Conservation (phyloP, 2,113 vertebrate species). For the Coracopsis vasa region DNA sequence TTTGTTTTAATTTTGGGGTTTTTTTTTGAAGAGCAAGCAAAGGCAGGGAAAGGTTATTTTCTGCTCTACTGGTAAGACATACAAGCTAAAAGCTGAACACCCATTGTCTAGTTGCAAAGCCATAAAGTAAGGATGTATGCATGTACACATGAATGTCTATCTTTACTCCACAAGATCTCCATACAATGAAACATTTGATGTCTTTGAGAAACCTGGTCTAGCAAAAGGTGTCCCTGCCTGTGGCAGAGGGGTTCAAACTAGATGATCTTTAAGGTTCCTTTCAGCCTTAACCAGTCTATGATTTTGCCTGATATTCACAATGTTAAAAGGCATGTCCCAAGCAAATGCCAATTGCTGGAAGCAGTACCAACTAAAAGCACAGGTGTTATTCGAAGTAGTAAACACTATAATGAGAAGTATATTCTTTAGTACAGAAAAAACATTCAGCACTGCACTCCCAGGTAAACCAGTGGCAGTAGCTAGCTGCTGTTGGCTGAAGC, state of each 20-base stretch:
- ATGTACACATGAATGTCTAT: fast-evolving
- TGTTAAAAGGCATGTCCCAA: neutral
- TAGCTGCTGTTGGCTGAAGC: neutral
- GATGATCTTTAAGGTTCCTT: neutral
- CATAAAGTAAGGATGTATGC: neutral
- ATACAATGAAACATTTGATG: neutral
- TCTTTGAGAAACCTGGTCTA: neutral
- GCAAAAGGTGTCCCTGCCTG: neutral
- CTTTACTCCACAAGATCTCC: neutral
- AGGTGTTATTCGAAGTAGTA: neutral
- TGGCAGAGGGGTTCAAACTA: neutral
- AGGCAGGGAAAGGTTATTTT: neutral
- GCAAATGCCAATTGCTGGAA: neutral
- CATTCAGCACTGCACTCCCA: neutral
- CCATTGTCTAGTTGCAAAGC: neutral
- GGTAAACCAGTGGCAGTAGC: neutral
- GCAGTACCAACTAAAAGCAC: neutral
- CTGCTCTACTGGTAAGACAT: neutral
- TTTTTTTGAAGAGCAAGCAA: neutral
- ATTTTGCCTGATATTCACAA: neutral
- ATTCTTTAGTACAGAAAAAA: neutral
- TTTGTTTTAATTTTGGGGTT: neutral
- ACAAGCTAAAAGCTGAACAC: neutral
- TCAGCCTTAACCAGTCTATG: neutral
- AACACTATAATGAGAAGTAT: neutral